Evolutionary conservation across 2,113 vertebrate species (phyloP).

Genomic region (Redunca redunca): DNA sequence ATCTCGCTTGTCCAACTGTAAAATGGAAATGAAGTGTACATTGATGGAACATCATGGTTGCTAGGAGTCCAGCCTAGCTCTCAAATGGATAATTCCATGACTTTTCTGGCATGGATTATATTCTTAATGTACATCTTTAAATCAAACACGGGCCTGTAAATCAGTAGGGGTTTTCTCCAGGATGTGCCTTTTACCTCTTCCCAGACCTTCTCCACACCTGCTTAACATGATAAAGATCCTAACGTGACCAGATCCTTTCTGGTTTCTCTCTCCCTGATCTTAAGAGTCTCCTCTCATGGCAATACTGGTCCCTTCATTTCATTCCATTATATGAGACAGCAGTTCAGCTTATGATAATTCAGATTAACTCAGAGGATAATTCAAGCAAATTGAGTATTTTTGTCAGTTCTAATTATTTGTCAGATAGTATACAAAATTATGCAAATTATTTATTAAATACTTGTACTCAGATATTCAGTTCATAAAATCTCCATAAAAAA

Average conservation of each 20-base stretch:
- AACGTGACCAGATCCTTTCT: neutral
- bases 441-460: neutral
- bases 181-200: neutral
- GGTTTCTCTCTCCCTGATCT: neutral
- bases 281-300: neutral
- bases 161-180: neutral
- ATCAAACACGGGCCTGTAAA: neutral
- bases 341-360: neutral
- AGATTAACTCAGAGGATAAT: neutral
- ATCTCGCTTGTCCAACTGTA: neutral
- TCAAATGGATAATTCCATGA: neutral
- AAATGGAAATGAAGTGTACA: neutral
- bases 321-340: neutral
- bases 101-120: neutral
- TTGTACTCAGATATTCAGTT: neutral
- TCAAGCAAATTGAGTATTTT: neutral
- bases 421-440: neutral
- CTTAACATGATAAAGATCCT: neutral
- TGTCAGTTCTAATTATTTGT: neutral
- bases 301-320: neutral
- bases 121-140: neutral
- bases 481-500: neutral
- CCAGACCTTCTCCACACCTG: neutral
- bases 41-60: neutral
- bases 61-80: neutral